These are phyloP conservation scores for Axea sp. DNA, from an alignment of 2,888 invertebrate genomes.

Conservation along the genomic window DNA sequence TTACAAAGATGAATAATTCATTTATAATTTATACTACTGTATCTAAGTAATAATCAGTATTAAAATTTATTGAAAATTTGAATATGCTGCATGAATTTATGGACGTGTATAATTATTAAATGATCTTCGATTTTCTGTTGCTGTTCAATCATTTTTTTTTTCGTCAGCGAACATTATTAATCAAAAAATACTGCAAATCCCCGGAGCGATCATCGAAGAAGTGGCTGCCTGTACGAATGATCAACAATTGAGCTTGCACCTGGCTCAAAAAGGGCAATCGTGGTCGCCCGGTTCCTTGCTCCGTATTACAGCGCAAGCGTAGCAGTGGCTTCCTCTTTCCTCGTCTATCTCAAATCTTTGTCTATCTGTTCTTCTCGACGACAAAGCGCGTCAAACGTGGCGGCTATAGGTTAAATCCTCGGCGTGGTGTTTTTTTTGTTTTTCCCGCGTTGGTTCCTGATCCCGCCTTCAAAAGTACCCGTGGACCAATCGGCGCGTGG, in stretches of 20 bases:
- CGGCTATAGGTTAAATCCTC: constrained; percentile 79
- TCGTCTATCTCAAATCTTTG: constrained; percentile 14
- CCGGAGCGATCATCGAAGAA: constrained; percentile 57
- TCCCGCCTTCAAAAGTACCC: constrained; percentile 79
- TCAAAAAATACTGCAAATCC: constrained; percentile 36
- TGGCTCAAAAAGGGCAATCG: constrained; percentile 32
- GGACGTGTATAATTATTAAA: no score
- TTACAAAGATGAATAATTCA: no score
- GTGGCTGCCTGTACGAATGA: constrained; percentile 65
- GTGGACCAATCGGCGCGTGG: constrained; percentile 75
- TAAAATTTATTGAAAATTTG: no score
- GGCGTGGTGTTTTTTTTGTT: constrained; percentile 76
- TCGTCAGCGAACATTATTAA: constrained; percentile 1
- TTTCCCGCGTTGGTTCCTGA: constrained; percentile 79
- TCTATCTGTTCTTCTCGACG: constrained; percentile 50
- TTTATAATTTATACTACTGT: no score
- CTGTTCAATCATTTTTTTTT: no score
- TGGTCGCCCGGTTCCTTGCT: constrained; percentile 10
- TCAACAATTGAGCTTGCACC: constrained; percentile 74
- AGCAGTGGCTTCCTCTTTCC: constrained; percentile 64
- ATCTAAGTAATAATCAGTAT: no score
- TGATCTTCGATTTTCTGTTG: no score
- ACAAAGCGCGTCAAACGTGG: constrained; percentile 77
- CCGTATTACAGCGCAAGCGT: constrained; percentile 69
- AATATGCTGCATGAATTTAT: no score